phyloP scores from a whole-genome alignment of 2,888 invertebrate genomes.

The Dryadula phaetusa region DNA sequence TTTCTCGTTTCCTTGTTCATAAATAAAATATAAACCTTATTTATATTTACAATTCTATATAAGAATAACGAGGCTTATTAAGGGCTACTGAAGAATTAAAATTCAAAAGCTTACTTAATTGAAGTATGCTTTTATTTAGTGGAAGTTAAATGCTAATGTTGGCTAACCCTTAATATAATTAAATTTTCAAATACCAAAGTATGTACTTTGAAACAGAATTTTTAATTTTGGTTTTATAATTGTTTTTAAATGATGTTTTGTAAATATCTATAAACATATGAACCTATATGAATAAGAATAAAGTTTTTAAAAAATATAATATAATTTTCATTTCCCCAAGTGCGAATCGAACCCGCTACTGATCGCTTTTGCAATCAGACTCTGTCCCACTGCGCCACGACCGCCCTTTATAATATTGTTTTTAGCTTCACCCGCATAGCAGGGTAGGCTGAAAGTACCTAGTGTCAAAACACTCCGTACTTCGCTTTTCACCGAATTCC shows the following conservation, averaged over 20 bases:
- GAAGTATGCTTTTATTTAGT: conserved; percentile 11
- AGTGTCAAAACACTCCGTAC: no score
- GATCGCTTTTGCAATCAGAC: no score
- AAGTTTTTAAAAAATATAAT: no score
- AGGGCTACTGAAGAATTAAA: conserved; percentile 26
- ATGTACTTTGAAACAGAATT: background rate
- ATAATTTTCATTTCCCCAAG: no score
- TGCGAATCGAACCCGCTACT: no score
- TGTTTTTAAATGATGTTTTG: background rate
- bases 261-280: background rate
- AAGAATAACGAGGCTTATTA: conserved; percentile 39
- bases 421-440: no score
- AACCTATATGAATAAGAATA: no score
- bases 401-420: no score
- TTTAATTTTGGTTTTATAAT: background rate
- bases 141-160: conserved; percentile 20
- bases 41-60: conserved; percentile 37
- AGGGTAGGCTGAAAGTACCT: no score
- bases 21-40: conserved; percentile 21
- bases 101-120: conserved; percentile 28
- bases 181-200: background rate
- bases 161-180: conserved; percentile 18
- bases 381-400: no score
- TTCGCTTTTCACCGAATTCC: no score
- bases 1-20: conserved; percentile 13